Base-by-base conservation (phyloP, 2,888 invertebrate genomes). In the Tenthredo distinguenda region DNA sequence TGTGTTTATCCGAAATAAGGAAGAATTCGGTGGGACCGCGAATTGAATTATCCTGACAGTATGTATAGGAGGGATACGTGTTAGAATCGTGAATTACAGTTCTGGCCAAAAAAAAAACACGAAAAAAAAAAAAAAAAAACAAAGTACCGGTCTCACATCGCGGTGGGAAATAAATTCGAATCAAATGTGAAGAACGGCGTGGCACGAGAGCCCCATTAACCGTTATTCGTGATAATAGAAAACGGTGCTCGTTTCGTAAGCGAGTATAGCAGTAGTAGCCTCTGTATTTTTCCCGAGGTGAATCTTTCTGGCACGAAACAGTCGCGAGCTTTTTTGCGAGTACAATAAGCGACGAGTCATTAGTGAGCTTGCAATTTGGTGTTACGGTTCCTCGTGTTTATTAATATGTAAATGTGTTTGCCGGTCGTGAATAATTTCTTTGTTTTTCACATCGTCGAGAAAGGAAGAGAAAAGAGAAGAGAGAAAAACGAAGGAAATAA, bases 161-260 rank as follows among this genome's bases (percentile, higher is more conserved):
- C 3, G 34, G 68, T 34, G 1, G 6, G 72, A 72, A 72, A 72
- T 72, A 21, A 72, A 74, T 68, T 34, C 34, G 34, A 68, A 74
- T 21, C 18, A 62, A 81, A 62, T 37, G 34, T 15, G 34, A 37
- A 50, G 40, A 40, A 37, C 37, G 40, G 34, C n/a, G 18, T 9
- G 12, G 34, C 71, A 71, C 71, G 71, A 71, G 34, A 71, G 40
- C 43, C 40, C 43, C 72, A 74, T 74, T 74, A 74, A 43, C 72
- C 21, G 40, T 74, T 74, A 74, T 74, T 74, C 72, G 72, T 74
- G 40, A 74, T 74, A 43, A 74, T 43, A 74, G 72, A 74, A 74
- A 74, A 74, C 43, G 43, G 68, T 31, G 40, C 43, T 43, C 21
- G 40, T 62, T 62, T 26, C 10, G 37, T 71, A 26, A 21, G n/a